Evolutionary conservation across 2,888 invertebrate species (phyloP), one percentile per base, ranked within the genome.

Genomic region (Trilocha varians): DNA sequence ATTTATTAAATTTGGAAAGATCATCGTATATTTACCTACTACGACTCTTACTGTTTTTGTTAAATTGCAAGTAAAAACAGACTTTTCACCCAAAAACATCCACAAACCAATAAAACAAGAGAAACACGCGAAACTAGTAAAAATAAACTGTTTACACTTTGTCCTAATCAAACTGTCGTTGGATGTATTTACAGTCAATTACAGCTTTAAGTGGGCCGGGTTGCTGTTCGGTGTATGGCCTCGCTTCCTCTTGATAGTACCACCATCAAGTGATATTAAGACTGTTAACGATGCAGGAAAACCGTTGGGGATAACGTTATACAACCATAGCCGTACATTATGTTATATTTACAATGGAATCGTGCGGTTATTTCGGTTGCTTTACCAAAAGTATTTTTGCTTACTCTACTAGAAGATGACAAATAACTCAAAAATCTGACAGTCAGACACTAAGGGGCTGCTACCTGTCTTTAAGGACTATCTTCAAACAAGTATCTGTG

Each of bases 161-260:
- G 65, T 65, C 69, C 70, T 74, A 74, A 76, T 77, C 73, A 74
- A 71, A 68, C 65, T 59, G 67, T 76, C 76, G 64, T 77, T 76
- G 74, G 62, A 61, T 66, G 59, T 52, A 58, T 57, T 52, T 59
- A 49, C 50, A 67, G 62, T 71, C 72, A 70, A 78, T 78, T 79
- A 72, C 68, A 62, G 65, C 69, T 69, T 64, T 71, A 68, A 25
- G 2, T 9, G 25, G 25, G 70, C 50, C 58, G 63, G 72, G 71
- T 73, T 63, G 65, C 51, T n/a, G n/a, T n/a, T n/a, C n/a, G n/a
- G 59, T 65, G 61, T 62, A 63, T 57, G 62, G 65, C 25, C n/a
- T 66, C 70, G 65, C 63, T 71, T 73, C 70, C 71, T 65, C 40
- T 51, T 52, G 70, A 70, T 71, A 70, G 25, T 25, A 25, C 25